Percentiles rank a stretch among this genome's conserved stretches.
phyloP scores from a whole-genome alignment of 2,888 invertebrate genomes.

The Drosophila phalerata region DNA sequence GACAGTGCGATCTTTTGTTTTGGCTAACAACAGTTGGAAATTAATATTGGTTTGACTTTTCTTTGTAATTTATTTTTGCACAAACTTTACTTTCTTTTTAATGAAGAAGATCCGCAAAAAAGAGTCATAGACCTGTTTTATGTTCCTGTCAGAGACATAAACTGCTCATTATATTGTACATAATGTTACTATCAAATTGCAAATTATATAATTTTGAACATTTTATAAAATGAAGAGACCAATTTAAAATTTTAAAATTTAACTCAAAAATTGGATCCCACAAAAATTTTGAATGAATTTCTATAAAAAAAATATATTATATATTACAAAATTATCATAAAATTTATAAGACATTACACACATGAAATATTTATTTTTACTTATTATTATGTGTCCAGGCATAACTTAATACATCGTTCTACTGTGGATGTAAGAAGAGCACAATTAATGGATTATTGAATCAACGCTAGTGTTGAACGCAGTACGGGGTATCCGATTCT shows the following conservation, averaged over 20 bases:
- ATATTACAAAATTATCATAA: too few species aligned
- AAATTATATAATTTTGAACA: not conserved
- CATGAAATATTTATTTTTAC: too few species aligned
- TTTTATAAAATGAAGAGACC: not conserved
- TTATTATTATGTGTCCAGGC: not conserved
- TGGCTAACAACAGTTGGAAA: constrained; percentile 29
- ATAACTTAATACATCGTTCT: not conserved
- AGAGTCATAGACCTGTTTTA: constrained; percentile 4
- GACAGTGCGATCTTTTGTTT: constrained; percentile 39
- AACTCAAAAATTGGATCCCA: too few species aligned
- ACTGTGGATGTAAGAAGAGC: not conserved
- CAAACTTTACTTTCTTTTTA: constrained; percentile 16
- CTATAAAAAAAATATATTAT: too few species aligned
- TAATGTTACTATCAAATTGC: not conserved
- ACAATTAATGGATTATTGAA: constrained; percentile 19
- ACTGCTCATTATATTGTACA: constrained; percentile 8
- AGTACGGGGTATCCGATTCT: constrained; percentile 24
- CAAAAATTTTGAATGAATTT: too few species aligned
- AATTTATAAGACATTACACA: too few species aligned
- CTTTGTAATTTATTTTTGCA: constrained; percentile 8
- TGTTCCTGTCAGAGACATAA: not conserved
- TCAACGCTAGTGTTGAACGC: constrained; percentile 1
- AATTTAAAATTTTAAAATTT: not conserved
- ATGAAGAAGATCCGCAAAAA: not conserved
- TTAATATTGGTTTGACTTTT: constrained; percentile 26